Conservation (phyloP, 2,888 invertebrate genomes). For the Silvanus unidentatus region DNA sequence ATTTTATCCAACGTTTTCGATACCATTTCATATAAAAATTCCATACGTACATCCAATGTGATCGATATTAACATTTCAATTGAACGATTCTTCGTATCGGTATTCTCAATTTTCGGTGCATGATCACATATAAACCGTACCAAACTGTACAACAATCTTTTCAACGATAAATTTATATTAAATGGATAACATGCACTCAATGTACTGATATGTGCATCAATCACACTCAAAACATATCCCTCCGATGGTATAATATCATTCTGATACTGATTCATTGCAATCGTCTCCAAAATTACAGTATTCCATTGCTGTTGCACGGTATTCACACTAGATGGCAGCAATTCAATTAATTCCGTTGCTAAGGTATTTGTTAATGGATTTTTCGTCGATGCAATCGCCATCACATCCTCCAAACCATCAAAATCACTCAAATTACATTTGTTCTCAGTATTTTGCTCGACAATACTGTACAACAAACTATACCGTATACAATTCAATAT, state of each 20-base stretch:
- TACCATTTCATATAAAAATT: slow-evolving; percentile 62
- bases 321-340: slow-evolving; percentile 52
- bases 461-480: slow-evolving; percentile 39
- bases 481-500: slow-evolving; percentile 59
- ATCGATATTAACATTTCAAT: slow-evolving; percentile 69
- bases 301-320: slow-evolving; percentile 61
- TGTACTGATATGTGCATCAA: slow-evolving; percentile 60
- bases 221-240: slow-evolving; percentile 71
- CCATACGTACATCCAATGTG: slow-evolving; percentile 70
- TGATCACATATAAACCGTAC: slow-evolving; percentile 61
- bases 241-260: slow-evolving; percentile 79
- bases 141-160: slow-evolving; percentile 58
- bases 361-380: slow-evolving; percentile 40
- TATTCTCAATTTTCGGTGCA: slow-evolving; percentile 57
- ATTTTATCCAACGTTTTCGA: slow-evolving; percentile 58
- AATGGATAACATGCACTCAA: slow-evolving; percentile 56
- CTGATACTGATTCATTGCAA: slow-evolving; percentile 63
- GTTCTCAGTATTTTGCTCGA: slow-evolving; percentile 42
- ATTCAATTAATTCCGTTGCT: slow-evolving; percentile 50
- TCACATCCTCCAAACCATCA: slow-evolving; percentile 42
- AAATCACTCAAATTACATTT: slow-evolving; percentile 49
- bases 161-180: slow-evolving; percentile 58
- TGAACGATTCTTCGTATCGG: slow-evolving; percentile 57
- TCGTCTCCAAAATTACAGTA: slow-evolving; percentile 50
- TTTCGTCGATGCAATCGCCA: slow-evolving; percentile 45